These are phyloP conservation scores for Tiaroga cobitis DNA, from an alignment of 2,797 vertebrate genomes.

Conservation along the genomic window DNA sequence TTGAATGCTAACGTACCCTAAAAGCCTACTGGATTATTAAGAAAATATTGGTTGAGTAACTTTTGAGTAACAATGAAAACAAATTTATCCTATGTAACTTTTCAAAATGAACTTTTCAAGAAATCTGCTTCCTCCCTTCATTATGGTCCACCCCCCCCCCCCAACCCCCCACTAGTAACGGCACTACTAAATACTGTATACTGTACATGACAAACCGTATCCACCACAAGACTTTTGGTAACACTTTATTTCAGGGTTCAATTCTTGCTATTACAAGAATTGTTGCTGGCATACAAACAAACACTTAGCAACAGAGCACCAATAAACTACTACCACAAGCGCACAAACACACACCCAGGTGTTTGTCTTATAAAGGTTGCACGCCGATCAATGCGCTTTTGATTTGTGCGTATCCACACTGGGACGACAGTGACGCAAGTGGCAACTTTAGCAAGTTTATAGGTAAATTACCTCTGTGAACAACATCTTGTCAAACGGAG, in stretches of 20 bases:
- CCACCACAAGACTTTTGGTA: too few species aligned
- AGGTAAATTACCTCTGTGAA: conserved; percentile 18
- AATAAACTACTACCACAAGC: background rate
- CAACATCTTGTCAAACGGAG: conserved; percentile 17
- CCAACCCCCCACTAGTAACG: too few species aligned
- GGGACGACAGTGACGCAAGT: background rate
- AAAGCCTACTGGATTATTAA: background rate
- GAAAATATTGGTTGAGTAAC: background rate
- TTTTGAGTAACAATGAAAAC: too few species aligned
- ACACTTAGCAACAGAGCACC: background rate
- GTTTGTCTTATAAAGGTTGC: conserved; percentile 18
- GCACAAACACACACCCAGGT: conserved; percentile 25
- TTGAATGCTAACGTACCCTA: background rate
- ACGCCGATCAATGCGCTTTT: background rate
- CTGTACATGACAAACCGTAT: too few species aligned
- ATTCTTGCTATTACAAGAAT: too few species aligned
- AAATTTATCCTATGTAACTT: too few species aligned
- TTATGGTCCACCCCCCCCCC: too few species aligned
- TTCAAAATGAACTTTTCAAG: too few species aligned
- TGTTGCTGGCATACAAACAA: background rate
- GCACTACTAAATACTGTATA: too few species aligned
- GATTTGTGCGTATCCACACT: conserved; percentile 24
- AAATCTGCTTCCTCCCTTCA: too few species aligned
- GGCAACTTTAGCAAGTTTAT: conserved; percentile 10
- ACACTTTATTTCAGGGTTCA: too few species aligned